Conservation (phyloP, 2,888 invertebrate genomes). For the Argynnis bischoffii region DNA sequence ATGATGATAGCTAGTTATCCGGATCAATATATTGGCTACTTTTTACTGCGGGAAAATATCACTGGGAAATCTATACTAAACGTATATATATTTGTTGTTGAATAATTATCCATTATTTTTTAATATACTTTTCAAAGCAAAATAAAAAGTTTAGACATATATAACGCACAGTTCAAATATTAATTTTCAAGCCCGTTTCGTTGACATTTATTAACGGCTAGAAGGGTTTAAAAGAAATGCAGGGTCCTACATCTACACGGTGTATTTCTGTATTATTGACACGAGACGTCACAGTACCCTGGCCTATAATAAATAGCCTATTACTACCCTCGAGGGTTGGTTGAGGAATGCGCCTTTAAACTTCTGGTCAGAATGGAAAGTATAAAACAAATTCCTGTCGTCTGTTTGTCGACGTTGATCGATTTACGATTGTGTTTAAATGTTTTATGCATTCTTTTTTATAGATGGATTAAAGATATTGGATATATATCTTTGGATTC, state of each 20-base stretch:
- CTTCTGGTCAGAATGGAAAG: slow-evolving; percentile 38
- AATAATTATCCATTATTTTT: no score
- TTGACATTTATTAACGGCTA: slow-evolving; percentile 77
- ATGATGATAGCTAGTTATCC: no score
- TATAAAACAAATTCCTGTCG: slow-evolving; percentile 33
- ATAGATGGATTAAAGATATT: not conserved
- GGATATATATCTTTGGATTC: not conserved
- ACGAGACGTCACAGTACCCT: slow-evolving; percentile 37
- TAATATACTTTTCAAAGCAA: no score
- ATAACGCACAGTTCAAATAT: no score
- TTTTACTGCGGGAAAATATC: no score
- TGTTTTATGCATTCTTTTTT: slow-evolving; percentile 11
- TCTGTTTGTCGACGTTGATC: slow-evolving; percentile 31
- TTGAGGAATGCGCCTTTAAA: slow-evolving; percentile 36
- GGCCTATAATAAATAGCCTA: slow-evolving; percentile 38
- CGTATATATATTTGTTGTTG: no score
- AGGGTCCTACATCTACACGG: not conserved
- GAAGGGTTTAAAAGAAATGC: slow-evolving; percentile 70
- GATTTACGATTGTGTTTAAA: slow-evolving; percentile 29
- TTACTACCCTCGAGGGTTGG: slow-evolving; percentile 32
- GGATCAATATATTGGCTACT: no score
- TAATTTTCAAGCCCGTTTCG: no score
- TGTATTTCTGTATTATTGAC: slow-evolving; percentile 41
- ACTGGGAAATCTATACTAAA: no score
- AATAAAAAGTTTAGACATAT: no score